A percentile compares a stretch with the other conserved stretches of the same genome.
Evolutionary conservation across 2,113 vertebrate genomes (phyloP).

Genomic region (Myrmophylax atrothorax): DNA sequence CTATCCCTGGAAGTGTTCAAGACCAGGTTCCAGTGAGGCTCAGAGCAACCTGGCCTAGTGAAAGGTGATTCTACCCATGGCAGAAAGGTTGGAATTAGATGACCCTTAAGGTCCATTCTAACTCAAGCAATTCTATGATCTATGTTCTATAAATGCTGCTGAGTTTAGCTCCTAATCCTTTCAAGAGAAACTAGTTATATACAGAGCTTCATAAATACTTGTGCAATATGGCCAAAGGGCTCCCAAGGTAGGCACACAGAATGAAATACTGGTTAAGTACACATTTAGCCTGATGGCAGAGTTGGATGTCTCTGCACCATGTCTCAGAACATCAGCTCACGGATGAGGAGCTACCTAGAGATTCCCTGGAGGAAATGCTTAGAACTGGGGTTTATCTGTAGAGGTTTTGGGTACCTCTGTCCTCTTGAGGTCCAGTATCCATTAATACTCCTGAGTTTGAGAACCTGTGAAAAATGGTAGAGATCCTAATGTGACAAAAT

Average conservation of each 20-base stretch:
- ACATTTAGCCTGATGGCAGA: neutral
- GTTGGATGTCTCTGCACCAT: neutral
- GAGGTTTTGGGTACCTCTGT: neutral
- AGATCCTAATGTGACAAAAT: neutral
- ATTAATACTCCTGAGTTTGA: neutral
- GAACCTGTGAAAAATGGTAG: neutral
- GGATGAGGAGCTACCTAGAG: neutral
- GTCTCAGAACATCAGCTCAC: neutral
- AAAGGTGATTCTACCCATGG: accelerated
- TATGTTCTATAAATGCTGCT: neutral
- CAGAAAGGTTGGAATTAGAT: accelerated
- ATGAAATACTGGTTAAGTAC: neutral
- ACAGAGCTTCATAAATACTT: neutral
- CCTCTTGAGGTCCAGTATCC: neutral
- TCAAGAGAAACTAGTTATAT: neutral
- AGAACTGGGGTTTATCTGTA: neutral
- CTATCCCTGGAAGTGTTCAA: neutral
- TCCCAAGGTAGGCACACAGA: neutral
- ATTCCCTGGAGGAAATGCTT: neutral
- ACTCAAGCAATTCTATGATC: neutral
- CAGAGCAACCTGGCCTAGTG: neutral
- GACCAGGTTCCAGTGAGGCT: neutral
- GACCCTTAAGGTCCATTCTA: neutral
- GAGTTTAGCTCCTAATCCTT: neutral
- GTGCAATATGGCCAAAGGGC: neutral